Evolutionary conservation across 37 sponge, comb jelly and placozoan genomes (phyloP).

Genomic region (Spongia lamella): DNA sequence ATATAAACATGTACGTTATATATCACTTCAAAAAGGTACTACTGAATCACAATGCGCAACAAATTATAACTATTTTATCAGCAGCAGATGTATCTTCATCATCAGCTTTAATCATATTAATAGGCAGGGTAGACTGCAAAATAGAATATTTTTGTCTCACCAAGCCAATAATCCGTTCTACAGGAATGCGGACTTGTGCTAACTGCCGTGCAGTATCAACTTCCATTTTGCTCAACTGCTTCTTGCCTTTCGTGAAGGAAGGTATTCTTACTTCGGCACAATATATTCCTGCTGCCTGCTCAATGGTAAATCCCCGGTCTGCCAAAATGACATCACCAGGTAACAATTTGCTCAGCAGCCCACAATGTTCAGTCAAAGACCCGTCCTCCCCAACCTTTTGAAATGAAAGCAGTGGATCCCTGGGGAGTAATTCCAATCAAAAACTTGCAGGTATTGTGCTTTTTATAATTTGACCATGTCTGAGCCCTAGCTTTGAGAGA

Average conservation of each 20-base stretch:
- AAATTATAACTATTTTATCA: too few relatives aligned
- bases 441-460: constrained; percentile 18
- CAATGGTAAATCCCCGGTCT: constrained; percentile 11
- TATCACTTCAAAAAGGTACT: too few relatives aligned
- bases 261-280: constrained; percentile 21
- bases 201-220: constrained; percentile 17
- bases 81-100: too few relatives aligned
- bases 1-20: too few relatives aligned
- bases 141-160: constrained; percentile 19
- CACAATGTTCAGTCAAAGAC: constrained; percentile 14
- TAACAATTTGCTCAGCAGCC: constrained; percentile 2
- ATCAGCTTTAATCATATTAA: too few relatives aligned
- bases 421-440: constrained; percentile 19
- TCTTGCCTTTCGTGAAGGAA: constrained; percentile 12
- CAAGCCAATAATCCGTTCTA: constrained; percentile 18
- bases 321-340: too few relatives aligned
- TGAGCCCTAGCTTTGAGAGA: constrained; percentile 9
- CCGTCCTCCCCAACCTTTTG: constrained; percentile 1
- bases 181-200: constrained; percentile 19
- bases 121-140: too few relatives aligned
- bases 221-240: constrained; percentile 2
- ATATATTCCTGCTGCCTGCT: constrained; percentile 14
- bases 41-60: too few relatives aligned
- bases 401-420: constrained; percentile 1
- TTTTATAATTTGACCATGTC: constrained; percentile 23